Evolutionary conservation across 1,140 invertebrate genomes (phyloP).

Genomic region (Homalodisca vitripennis): DNA sequence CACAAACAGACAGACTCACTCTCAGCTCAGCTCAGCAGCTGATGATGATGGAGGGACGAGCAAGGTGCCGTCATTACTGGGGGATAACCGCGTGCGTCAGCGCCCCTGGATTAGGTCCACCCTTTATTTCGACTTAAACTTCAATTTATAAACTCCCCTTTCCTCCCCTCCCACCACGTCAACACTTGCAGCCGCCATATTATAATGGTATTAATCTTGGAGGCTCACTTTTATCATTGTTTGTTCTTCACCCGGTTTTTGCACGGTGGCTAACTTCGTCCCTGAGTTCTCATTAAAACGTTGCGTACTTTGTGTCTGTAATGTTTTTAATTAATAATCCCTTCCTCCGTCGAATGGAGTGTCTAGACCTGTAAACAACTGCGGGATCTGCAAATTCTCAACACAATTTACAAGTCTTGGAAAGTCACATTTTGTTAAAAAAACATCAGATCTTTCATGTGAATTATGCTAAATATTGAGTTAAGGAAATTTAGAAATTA

Average conservation of each 20-base stretch:
- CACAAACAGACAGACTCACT: neutral
- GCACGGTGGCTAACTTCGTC: too few relatives aligned
- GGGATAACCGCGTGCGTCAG: too few relatives aligned
- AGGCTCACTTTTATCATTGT: neutral
- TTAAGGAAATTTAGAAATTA: too few relatives aligned
- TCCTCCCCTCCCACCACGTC: neutral
- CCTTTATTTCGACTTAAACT: slow-evolving; percentile 26
- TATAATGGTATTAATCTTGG: slow-evolving; percentile 18
- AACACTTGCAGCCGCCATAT: slow-evolving; percentile 17
- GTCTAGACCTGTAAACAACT: too few relatives aligned
- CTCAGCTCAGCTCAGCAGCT: neutral
- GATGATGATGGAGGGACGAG: neutral
- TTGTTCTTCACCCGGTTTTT: neutral
- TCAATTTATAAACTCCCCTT: slow-evolving; percentile 23
- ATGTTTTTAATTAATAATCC: too few relatives aligned
- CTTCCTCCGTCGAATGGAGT: too few relatives aligned
- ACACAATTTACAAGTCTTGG: too few relatives aligned
- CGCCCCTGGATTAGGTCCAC: slow-evolving; percentile 22
- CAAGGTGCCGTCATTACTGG: too few relatives aligned
- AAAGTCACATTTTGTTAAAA: too few relatives aligned
- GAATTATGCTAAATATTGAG: too few relatives aligned
- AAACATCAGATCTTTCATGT: too few relatives aligned
- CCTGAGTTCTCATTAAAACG: neutral
- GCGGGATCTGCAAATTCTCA: too few relatives aligned
- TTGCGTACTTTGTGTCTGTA: neutral